Base-by-base conservation (phyloP, 2,113 vertebrate genomes). In the Miniopterus natalensis region DNA sequence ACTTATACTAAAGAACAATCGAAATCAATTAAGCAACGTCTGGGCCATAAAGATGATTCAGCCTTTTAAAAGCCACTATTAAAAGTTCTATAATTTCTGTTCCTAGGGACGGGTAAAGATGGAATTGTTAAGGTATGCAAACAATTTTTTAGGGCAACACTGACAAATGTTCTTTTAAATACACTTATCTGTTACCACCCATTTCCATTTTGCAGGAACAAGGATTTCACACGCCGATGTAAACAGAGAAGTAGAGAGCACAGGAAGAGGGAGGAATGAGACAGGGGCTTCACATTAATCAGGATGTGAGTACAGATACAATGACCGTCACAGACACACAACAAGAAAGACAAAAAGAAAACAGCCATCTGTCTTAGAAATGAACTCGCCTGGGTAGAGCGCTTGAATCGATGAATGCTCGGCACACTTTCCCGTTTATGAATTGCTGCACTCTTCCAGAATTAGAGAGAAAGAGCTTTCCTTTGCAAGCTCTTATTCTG, bases 131-230 rank as follows among this genome's bases (percentile, higher is more conserved):
- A 87, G 53, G 31, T 66, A 85, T 63, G 66, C 21, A 84, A 65
- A 40, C 29, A 42, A 18, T 12, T 61, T 90, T 78, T 65, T 18
- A 79, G 49, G 42, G 47, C 27, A 93, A n/a, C 7, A 63, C 3
- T 90, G 27, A 87, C 20, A 80, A 96, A 78, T 77, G 27, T 80
- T 71, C 23, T 84, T 84, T 92, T 90, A 85, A 91, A 27, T 31
- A 63, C 20, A 88, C 47, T 85, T 25, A 77, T 79, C 84, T 95
- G 65, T 73, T 53, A 71, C 70, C n/a, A 66, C 49, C 20, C 17
- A 42, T 80, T 95, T 92, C 31, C n/a, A n/a, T 74, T 77, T 73
- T 84, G 84, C 79, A n/a, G 57, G 40, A 63, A 80, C 29, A 95
- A 81, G 42, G 13, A 75, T 61, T 93, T 90, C 27, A 45, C 45